Conservation (phyloP, 1,140 invertebrate genomes). For the Venturia canescens region DNA sequence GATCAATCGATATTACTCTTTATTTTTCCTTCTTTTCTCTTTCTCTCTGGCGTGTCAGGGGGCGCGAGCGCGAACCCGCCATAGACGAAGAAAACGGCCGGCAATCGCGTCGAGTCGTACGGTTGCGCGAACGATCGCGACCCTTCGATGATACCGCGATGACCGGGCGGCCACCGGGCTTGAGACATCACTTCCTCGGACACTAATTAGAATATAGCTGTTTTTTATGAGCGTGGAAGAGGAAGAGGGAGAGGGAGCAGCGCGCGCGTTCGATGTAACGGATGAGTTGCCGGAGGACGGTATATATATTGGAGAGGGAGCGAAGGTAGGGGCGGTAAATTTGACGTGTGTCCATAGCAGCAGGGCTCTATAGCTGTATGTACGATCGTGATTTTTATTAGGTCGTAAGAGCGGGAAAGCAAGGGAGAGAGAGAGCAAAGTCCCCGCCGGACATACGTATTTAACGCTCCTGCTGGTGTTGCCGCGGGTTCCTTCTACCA, state of each 20-base stretch:
- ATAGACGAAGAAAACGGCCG: neutral
- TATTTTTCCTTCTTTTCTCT: no score
- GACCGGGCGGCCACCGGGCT: conserved; percentile 39
- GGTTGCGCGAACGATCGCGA: conserved; percentile 34
- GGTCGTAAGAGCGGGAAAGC: conserved; percentile 50
- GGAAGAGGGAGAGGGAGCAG: conserved; percentile 77
- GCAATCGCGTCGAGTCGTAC: neutral
- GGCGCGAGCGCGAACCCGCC: neutral
- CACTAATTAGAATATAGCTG: conserved; percentile 77
- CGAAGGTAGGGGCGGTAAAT: conserved; percentile 46
- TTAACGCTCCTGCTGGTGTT: conserved; percentile 69
- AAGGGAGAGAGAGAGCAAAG: conserved; percentile 52
- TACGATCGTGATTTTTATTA: conserved; percentile 74
- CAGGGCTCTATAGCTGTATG: conserved; percentile 6
- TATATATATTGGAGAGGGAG: conserved; percentile 54
- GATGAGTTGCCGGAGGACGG: conserved; percentile 49
- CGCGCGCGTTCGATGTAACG: conserved; percentile 58
- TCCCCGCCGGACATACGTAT: conserved; percentile 76
- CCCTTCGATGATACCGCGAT: conserved; percentile 1
- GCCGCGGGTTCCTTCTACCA: conserved; percentile 47
- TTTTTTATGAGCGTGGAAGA: conserved; percentile 78
- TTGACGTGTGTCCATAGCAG: conserved; percentile 4
- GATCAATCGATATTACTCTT: neutral
- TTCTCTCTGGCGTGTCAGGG: neutral
- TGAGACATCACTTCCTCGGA: conserved; percentile 64